phyloP scores from a whole-genome alignment of 2,888 invertebrate genomes.

The Labia minor region DNA sequence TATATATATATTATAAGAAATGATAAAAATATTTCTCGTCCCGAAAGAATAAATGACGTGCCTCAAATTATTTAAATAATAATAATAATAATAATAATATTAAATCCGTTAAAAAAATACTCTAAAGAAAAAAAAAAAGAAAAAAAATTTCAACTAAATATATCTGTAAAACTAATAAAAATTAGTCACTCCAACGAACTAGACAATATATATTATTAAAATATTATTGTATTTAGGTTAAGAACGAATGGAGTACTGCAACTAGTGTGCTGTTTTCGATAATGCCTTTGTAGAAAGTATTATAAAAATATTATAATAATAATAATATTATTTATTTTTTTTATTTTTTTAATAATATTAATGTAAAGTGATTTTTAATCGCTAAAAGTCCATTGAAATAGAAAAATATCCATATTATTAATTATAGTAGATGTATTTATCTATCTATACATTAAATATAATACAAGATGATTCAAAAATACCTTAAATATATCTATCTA shows the following conservation, averaged over 20 bases:
- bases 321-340: no score
- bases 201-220: slow-evolving; percentile 13
- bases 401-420: not conserved
- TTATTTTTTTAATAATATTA: no score
- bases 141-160: not conserved
- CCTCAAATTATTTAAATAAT: not conserved
- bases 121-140: not conserved
- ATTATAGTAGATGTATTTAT: not conserved
- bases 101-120: no score
- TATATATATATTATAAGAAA: no score
- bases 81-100: no score
- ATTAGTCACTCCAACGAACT: slow-evolving; percentile 6
- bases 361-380: not conserved
- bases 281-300: not conserved
- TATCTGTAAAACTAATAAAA: not conserved
- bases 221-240: not conserved
- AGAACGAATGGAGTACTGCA: not conserved
- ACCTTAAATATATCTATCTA: not conserved
- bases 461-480: slow-evolving; percentile 13
- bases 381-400: not conserved
- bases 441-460: no score
- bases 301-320: no score
- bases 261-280: not conserved
- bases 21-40: not conserved
- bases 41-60: not conserved